phyloP scores from a whole-genome alignment of 2,797 vertebrate genomes.

The Pachyuromys duprasi region DNA sequence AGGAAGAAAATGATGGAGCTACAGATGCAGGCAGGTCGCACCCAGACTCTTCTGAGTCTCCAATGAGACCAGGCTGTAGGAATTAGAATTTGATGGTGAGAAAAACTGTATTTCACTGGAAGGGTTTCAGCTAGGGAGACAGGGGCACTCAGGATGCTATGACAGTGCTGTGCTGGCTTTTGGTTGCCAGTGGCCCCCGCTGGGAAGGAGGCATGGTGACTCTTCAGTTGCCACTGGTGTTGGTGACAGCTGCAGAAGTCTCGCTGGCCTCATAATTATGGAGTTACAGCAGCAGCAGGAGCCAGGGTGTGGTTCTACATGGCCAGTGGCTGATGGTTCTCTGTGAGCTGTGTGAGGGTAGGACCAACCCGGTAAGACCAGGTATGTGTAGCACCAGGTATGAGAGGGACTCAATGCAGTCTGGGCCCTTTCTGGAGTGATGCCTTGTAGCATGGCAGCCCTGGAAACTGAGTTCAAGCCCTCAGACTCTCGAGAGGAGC shows the following conservation, averaged over 20 bases:
- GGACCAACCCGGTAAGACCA: neutral
- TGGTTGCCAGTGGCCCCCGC: neutral
- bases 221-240: too few species aligned
- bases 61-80: neutral
- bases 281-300: neutral
- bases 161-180: neutral
- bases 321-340: neutral
- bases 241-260: neutral
- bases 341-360: too few species aligned
- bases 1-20: neutral
- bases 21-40: neutral
- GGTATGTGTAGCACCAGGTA: neutral
- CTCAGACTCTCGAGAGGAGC: neutral
- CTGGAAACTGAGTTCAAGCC: neutral
- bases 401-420: neutral
- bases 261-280: neutral
- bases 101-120: neutral
- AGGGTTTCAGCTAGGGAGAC: neutral
- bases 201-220: too few species aligned
- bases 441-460: neutral
- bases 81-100: neutral
- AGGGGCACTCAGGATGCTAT: neutral
- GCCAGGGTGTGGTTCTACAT: rapidly evolving
- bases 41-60: neutral
- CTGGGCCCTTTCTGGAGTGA: neutral